These are phyloP conservation scores for Falco naumanni DNA, from an alignment of 2,797 vertebrate species.

Conservation along the genomic window DNA sequence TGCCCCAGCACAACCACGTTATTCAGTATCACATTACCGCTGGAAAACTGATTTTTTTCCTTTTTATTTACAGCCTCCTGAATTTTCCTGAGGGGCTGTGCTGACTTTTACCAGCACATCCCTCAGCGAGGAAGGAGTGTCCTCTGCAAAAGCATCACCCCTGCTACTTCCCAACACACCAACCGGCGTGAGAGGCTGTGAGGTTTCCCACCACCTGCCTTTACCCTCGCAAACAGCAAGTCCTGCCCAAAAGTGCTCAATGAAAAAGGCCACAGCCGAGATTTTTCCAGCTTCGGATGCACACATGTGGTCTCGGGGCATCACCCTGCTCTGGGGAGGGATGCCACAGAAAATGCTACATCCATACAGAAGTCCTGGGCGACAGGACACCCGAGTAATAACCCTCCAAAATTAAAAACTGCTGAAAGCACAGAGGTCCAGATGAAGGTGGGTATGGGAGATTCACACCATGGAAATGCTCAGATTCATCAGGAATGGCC, in stretches of 20 bases:
- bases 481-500: not conserved
- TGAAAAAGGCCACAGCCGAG: not conserved
- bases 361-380: not conserved
- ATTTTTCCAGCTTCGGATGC: not conserved
- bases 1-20: not conserved
- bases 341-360: not conserved
- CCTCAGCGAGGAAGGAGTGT: too few species aligned
- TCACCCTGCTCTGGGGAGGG: not conserved
- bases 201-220: not conserved
- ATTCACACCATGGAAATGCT: not conserved
- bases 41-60: not conserved
- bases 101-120: not conserved
- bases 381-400: not conserved
- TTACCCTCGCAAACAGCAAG: not conserved
- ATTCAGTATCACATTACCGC: not conserved
- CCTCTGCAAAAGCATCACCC: not conserved
- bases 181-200: fast-evolving
- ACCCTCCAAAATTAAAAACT: not conserved
- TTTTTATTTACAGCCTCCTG: not conserved
- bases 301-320: not conserved
- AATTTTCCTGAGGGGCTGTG: not conserved
- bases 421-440: not conserved
- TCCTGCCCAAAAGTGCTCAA: not conserved
- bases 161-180: not conserved
- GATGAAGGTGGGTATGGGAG: not conserved